These are phyloP conservation scores for Cancer borealis DNA, from an alignment of 2,888 invertebrate genomes.

Conservation along the genomic window DNA sequence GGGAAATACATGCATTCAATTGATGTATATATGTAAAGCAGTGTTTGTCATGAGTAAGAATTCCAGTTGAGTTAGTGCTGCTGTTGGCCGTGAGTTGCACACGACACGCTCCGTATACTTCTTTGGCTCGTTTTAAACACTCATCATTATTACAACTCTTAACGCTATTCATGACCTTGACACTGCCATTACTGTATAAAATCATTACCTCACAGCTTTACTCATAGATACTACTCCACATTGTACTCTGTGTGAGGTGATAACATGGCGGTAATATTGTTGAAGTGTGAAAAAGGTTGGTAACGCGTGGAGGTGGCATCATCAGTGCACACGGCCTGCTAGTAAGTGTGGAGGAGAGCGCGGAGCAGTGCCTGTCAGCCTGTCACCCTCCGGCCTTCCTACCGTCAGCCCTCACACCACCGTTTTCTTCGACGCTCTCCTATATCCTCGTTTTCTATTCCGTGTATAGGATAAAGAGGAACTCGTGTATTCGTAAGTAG, in stretches of 20 bases:
- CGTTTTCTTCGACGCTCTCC: background rate
- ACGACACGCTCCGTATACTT: background rate
- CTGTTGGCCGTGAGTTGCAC: background rate
- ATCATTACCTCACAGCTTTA: background rate
- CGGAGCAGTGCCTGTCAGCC: background rate
- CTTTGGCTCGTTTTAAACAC: background rate
- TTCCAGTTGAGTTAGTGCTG: background rate
- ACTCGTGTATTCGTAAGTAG: background rate
- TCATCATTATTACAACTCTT: background rate
- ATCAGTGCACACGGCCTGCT: background rate
- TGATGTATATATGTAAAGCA: background rate
- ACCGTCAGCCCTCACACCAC: background rate
- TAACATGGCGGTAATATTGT: background rate
- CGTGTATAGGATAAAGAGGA: background rate
- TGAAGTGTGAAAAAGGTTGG: background rate
- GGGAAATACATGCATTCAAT: background rate
- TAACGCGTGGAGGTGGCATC: background rate
- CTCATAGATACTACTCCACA: background rate
- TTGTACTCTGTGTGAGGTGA: background rate
- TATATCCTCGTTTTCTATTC: no score
- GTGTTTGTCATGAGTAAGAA: background rate
- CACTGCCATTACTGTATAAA: background rate
- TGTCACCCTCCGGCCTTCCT: background rate
- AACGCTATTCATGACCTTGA: background rate
- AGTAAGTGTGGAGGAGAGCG: background rate